Percentiles rank a stretch among this genome's conserved stretches.
These are phyloP conservation scores for Scalopus aquaticus DNA, from an alignment of 2,113 vertebrate species.

Conservation along the genomic window DNA sequence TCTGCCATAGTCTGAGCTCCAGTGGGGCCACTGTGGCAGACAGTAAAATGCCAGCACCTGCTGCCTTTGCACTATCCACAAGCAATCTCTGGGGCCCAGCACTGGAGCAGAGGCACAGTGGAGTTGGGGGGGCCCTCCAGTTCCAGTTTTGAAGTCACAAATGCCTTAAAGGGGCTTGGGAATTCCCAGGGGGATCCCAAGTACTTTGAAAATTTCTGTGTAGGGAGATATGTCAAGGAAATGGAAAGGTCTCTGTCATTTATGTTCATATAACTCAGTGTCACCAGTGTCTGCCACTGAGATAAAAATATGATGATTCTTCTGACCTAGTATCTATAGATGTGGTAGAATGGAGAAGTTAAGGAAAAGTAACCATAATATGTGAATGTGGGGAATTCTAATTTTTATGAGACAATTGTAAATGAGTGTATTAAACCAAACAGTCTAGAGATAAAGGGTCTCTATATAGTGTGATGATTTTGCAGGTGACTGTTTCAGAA, in stretches of 20 bases:
- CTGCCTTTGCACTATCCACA: too few species aligned
- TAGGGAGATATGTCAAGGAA: not conserved
- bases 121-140: too few species aligned
- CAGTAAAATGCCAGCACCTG: too few species aligned
- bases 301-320: not conserved
- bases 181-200: fast-evolving
- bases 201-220: not conserved
- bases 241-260: not conserved
- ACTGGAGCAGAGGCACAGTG: too few species aligned
- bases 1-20: too few species aligned
- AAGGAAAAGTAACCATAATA: not conserved
- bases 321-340: not conserved
- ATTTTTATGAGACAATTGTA: not conserved
- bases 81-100: too few species aligned
- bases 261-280: not conserved
- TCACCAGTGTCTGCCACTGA: not conserved
- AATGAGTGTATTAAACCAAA: not conserved
- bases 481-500: constrained; percentile 4
- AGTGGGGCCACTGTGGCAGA: too few species aligned
- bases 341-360: not conserved
- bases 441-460: not conserved
- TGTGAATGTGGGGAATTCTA: not conserved
- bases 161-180: not conserved
- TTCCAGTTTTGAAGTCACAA: too few species aligned
- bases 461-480: not conserved